Conservation (phyloP, 2,113 vertebrate genomes). For the Nansenia antarctica region DNA sequence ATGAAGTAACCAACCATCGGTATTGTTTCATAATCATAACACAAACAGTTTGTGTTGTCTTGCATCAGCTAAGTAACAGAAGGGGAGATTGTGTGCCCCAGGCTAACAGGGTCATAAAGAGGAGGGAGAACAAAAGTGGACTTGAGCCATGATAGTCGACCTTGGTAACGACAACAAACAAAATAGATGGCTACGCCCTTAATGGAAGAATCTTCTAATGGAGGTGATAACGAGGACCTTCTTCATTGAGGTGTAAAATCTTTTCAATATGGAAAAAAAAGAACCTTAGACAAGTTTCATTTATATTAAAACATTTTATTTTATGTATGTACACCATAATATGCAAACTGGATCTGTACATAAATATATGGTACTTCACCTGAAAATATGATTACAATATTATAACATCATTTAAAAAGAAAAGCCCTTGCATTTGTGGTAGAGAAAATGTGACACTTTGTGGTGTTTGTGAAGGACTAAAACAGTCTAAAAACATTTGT, state of each 20-base stretch:
- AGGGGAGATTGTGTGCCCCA: background rate
- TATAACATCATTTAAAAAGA: constrained; percentile 41
- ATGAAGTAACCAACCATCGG: background rate
- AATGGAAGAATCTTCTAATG: no score
- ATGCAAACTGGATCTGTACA: constrained; percentile 76
- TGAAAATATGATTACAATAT: constrained; percentile 56
- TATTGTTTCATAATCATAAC: no score
- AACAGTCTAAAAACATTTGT: constrained; percentile 29
- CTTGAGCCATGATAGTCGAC: no score
- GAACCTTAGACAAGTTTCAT: background rate
- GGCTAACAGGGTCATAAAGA: background rate
- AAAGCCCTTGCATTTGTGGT: constrained; percentile 29
- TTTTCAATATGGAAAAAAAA: no score
- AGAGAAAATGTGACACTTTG: constrained; percentile 24
- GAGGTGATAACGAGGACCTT: background rate
- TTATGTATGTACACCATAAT: constrained; percentile 68
- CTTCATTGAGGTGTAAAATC: background rate
- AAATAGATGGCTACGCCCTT: no score
- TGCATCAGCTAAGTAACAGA: constrained; percentile 29
- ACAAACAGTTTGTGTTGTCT: constrained; percentile 17
- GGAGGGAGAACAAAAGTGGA: no score
- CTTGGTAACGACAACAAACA: no score
- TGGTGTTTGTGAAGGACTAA: constrained; percentile 15
- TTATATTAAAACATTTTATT: constrained; percentile 36
- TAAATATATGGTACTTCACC: constrained; percentile 70